Percentiles rank a stretch among this genome's conserved stretches.
Conservation (phyloP, 2,113 vertebrate genomes). For the Hylia prasina region DNA sequence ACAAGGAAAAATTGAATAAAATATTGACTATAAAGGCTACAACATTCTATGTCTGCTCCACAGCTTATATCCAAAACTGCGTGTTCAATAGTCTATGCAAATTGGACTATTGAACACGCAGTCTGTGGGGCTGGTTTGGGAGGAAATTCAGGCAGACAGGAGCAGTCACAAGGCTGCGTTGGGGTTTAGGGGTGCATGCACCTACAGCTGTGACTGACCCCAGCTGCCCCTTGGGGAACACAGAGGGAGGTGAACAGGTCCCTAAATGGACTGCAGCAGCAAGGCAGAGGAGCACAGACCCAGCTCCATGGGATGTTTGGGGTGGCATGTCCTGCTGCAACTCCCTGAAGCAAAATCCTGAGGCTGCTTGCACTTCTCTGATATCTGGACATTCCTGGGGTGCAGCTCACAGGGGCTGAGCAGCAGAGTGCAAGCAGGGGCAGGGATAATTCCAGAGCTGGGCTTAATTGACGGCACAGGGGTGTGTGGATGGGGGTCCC, state of each 20-base stretch:
- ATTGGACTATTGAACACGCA: no score
- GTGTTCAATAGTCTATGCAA: neutral
- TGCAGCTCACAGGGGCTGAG: rapidly evolving
- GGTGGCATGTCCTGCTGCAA: neutral
- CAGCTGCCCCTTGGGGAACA: neutral
- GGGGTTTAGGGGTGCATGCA: rapidly evolving
- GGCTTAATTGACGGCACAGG: neutral
- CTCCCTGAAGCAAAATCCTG: neutral
- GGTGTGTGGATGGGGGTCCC: neutral
- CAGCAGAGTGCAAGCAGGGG: rapidly evolving
- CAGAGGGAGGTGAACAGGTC: neutral
- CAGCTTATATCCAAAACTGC: neutral
- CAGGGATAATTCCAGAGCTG: rapidly evolving
- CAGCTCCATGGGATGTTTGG: neutral
- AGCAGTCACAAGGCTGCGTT: neutral
- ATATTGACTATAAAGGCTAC: slow-evolving; percentile 45
- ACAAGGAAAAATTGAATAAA: slow-evolving; percentile 64
- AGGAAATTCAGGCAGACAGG: neutral
- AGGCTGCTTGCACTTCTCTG: neutral
- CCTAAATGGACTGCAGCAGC: neutral
- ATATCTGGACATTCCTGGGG: no score
- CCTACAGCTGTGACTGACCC: neutral
- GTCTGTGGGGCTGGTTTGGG: neutral
- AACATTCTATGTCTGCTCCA: slow-evolving; percentile 29
- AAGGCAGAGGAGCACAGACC: neutral